phyloP scores from a whole-genome alignment of 1,140 invertebrate species.

The Delia radicum region DNA sequence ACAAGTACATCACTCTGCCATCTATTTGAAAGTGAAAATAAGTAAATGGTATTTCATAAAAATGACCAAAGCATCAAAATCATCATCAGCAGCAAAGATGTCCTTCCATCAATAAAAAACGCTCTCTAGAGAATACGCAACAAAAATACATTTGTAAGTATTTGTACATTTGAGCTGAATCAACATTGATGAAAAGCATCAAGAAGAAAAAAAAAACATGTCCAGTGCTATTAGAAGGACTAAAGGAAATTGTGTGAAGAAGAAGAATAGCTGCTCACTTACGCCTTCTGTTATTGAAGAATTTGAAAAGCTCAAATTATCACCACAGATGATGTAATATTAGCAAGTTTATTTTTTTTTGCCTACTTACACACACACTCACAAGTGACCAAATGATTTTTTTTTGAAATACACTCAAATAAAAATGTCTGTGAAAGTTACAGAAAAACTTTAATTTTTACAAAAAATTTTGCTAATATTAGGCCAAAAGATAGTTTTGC shows the following conservation, averaged over 20 bases:
- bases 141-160: not conserved
- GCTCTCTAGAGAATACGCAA: conserved; percentile 20
- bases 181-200: conserved; percentile 28
- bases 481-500: no score
- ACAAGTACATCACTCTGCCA: no score
- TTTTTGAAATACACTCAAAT: no score
- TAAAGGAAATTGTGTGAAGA: no score
- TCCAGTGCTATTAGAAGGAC: conserved; percentile 27
- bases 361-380: not conserved
- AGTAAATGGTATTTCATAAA: not conserved
- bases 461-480: no score
- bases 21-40: not conserved
- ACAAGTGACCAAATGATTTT: not conserved
- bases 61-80: not conserved
- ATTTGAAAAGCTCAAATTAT: conserved; percentile 22
- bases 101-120: conserved; percentile 28
- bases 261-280: not conserved
- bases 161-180: not conserved
- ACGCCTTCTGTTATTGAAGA: not conserved
- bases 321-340: conserved; percentile 26
- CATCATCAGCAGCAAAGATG: conserved; percentile 24
- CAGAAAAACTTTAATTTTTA: no score
- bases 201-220: no score
- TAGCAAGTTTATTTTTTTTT: conserved; percentile 8
- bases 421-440: no score